A percentile compares a stretch with the other conserved stretches of the same genome.
Conservation (phyloP, 2,888 invertebrate species). For the Dolichomitus sp. region DNA sequence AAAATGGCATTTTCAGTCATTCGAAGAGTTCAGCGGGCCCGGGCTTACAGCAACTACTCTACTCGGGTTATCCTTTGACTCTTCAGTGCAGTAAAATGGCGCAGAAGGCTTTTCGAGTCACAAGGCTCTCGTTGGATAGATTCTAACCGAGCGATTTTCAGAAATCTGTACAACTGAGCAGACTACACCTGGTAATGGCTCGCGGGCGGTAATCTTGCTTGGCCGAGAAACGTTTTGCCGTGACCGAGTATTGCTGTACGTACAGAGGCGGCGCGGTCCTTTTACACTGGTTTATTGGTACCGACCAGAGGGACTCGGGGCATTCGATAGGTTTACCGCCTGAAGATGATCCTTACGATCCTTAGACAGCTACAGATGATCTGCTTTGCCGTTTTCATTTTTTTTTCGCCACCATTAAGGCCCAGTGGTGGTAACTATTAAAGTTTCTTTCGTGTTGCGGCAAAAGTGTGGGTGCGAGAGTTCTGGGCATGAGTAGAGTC, state of each 20-base stretch:
- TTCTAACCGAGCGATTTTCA: constrained; percentile 58
- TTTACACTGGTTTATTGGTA: constrained; percentile 26
- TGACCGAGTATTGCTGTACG: constrained; percentile 62
- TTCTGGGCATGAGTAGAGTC: constrained; percentile 2
- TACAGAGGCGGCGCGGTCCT: constrained; percentile 63
- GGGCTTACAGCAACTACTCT: neutral
- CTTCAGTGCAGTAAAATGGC: neutral
- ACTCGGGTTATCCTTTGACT: neutral
- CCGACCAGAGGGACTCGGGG: neutral
- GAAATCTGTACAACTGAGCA: constrained; percentile 18
- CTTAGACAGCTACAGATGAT: constrained; percentile 45
- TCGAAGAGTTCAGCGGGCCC: neutral
- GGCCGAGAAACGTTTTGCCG: constrained; percentile 75
- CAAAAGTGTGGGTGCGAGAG: constrained; percentile 60
- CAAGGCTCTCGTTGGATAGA: constrained; percentile 44
- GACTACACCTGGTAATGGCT: constrained; percentile 10
- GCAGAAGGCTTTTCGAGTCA: neutral
- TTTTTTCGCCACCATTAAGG: constrained; percentile 51
- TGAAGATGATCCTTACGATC: constrained; percentile 39
- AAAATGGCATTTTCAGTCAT: neutral
- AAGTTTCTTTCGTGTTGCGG: constrained; percentile 60
- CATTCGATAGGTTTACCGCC: constrained; percentile 2
- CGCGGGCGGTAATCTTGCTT: constrained; percentile 58
- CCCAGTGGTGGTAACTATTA: constrained; percentile 67
- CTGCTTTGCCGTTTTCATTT: constrained; percentile 60